Conservation (phyloP, 2,797 vertebrate species). For the Atherinosoma microstoma region DNA sequence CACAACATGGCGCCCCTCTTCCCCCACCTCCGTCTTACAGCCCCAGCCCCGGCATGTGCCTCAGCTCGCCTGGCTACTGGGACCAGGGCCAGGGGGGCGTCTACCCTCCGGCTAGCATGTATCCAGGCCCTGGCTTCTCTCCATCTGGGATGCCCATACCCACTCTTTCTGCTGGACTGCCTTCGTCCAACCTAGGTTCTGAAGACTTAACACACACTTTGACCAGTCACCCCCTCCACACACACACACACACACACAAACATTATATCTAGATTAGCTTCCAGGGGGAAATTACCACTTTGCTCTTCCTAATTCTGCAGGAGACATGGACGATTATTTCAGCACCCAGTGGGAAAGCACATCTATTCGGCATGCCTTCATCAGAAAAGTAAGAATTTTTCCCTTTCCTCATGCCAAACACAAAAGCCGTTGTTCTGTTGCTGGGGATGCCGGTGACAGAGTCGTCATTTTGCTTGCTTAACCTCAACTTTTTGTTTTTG, state of each 20-base stretch:
- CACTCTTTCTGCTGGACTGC: conserved; percentile 71
- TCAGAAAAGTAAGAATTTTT: conserved; percentile 85
- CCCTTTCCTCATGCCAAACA: background rate
- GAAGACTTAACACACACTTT: conserved; percentile 20
- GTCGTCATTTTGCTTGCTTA: background rate
- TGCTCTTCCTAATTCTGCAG: conserved; percentile 61
- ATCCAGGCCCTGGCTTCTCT: conserved; percentile 67
- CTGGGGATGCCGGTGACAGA: background rate
- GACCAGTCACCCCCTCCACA: conserved; percentile 1
- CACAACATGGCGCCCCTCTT: conserved; percentile 51
- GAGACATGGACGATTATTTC: conserved; percentile 72
- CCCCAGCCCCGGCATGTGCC: conserved; percentile 54
- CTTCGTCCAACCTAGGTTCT: conserved; percentile 64
- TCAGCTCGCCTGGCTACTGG: conserved; percentile 68
- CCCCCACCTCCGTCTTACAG: conserved; percentile 75
- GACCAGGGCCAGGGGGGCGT: conserved; percentile 66
- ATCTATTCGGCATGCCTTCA: conserved; percentile 89
- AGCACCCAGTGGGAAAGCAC: conserved; percentile 85
- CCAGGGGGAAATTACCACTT: conserved; percentile 10
- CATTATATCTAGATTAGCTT: conserved; percentile 1
- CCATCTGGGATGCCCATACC: conserved; percentile 66
- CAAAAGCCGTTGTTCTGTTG: background rate
- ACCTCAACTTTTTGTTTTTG: conserved; percentile 11
- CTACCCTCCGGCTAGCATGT: conserved; percentile 67
- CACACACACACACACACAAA: too few species aligned